phyloP scores from a whole-genome alignment of 2,888 invertebrate genomes.

The Oegoconia quadripuncta region DNA sequence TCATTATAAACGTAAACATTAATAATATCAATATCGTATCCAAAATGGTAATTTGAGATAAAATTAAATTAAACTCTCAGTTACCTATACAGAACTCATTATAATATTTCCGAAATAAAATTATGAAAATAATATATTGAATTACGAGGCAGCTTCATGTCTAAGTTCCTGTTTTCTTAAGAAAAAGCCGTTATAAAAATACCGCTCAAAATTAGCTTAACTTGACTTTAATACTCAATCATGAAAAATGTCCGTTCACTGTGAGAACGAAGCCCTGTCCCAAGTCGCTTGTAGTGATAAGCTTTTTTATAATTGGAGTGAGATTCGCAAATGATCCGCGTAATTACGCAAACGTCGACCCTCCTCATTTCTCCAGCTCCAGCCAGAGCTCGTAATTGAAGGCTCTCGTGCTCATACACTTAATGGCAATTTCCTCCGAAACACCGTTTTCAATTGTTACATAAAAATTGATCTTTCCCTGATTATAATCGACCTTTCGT shows the following conservation, averaged over 20 bases:
- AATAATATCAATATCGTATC: too few relatives aligned
- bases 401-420: slow-evolving; percentile 32
- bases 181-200: neutral
- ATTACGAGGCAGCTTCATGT: too few relatives aligned
- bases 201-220: slow-evolving; percentile 16
- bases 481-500: too few relatives aligned
- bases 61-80: too few relatives aligned
- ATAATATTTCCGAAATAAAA: too few relatives aligned
- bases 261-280: slow-evolving; percentile 40
- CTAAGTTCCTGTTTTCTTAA: too few relatives aligned
- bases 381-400: slow-evolving; percentile 54
- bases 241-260: slow-evolving; percentile 39
- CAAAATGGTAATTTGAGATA: too few relatives aligned
- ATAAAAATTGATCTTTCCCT: too few relatives aligned
- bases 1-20: too few relatives aligned
- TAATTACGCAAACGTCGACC: slow-evolving; percentile 76
- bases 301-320: slow-evolving; percentile 68
- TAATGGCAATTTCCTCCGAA: slow-evolving; percentile 29
- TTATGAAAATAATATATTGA: too few relatives aligned
- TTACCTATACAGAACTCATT: too few relatives aligned
- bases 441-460: slow-evolving; percentile 29
- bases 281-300: slow-evolving; percentile 59
- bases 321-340: slow-evolving; percentile 74
- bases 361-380: slow-evolving; percentile 65
- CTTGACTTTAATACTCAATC: slow-evolving; percentile 44